Conservation (phyloP, 2,797 vertebrate genomes). For the Epinephelus malabaricus region DNA sequence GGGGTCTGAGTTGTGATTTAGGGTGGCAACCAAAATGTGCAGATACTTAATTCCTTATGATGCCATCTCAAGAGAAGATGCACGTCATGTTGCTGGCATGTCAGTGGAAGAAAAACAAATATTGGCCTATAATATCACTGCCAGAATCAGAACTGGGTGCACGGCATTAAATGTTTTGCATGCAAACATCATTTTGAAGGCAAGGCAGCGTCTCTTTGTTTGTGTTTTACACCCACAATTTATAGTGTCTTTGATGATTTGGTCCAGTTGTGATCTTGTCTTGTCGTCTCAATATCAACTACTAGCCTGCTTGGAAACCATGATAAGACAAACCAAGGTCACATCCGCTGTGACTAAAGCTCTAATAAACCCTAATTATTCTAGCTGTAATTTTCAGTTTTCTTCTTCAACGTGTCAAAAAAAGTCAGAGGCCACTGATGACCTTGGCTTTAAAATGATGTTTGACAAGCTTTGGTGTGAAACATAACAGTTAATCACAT, state of each 20-base stretch:
- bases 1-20: conserved; percentile 15
- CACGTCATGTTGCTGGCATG: conserved; percentile 10
- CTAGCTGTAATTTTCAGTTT: background rate
- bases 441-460: conserved; percentile 55
- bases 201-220: background rate
- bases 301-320: conserved; percentile 16
- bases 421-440: conserved; percentile 32
- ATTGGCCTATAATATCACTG: conserved; percentile 13
- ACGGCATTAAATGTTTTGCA: conserved; percentile 25
- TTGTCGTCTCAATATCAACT: conserved; percentile 12
- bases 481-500: conserved; percentile 54
- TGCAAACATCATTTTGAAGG: conserved; percentile 35
- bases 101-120: conserved; percentile 16
- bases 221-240: background rate
- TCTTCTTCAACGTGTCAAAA: conserved; percentile 8
- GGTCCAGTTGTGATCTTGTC: background rate
- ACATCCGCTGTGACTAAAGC: conserved; percentile 28
- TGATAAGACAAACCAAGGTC: conserved; percentile 37
- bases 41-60: conserved; percentile 28
- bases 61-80: conserved; percentile 22
- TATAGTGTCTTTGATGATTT: conserved; percentile 4
- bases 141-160: conserved; percentile 17
- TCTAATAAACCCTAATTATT: conserved; percentile 4
- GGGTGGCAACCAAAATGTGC: conserved; percentile 14
- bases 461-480: conserved; percentile 31